phyloP scores from a whole-genome alignment of 2,113 vertebrate genomes.

The Tursiops truncatus region DNA sequence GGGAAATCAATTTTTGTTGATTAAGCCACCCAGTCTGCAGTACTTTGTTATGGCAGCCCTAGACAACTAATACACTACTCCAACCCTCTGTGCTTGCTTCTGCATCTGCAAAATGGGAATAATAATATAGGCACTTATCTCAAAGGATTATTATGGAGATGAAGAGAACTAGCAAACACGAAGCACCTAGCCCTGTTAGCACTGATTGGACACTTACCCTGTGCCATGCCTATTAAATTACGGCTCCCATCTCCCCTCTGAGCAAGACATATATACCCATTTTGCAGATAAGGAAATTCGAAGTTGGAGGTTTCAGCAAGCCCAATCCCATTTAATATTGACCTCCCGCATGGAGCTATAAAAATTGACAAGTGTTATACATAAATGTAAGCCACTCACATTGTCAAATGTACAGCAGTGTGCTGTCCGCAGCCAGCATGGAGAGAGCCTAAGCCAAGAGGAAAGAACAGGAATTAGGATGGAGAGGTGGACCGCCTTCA shows the following conservation, averaged over 20 bases:
- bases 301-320: not conserved
- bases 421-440: not conserved
- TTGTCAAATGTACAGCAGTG: not conserved
- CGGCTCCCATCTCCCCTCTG: not conserved
- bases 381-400: not conserved
- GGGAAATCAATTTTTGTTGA: not conserved
- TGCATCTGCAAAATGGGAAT: not conserved
- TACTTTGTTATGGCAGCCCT: not conserved
- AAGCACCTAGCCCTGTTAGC: not conserved
- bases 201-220: not conserved
- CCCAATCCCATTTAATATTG: not conserved
- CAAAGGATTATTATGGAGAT: not conserved
- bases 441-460: not conserved
- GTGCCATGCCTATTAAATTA: not conserved
- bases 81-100: not conserved
- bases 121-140: not conserved
- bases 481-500: not conserved
- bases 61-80: not conserved
- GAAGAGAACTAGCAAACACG: not conserved
- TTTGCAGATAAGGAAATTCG: not conserved
- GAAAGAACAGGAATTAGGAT: not conserved
- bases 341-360: not conserved
- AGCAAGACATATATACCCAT: not conserved
- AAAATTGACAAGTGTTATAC: not conserved
- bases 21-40: not conserved